Percentiles rank a stretch among this genome's conserved stretches.
phyloP scores from a whole-genome alignment of 2,888 invertebrate species.

The Spilosoma lubricipeda region DNA sequence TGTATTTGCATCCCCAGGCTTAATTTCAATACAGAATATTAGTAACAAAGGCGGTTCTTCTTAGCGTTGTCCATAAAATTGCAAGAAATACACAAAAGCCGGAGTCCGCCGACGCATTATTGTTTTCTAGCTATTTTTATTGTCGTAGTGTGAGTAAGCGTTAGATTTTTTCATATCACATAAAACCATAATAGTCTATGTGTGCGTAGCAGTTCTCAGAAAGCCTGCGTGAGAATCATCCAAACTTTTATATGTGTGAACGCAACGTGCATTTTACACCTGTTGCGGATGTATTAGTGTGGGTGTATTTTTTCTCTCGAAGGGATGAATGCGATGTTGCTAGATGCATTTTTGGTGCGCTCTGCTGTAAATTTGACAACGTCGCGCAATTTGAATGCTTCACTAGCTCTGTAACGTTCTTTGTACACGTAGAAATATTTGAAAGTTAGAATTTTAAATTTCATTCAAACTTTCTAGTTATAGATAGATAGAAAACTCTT shows the following conservation, averaged over 20 bases:
- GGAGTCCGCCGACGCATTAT: conserved; percentile 60
- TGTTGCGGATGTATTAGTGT: conserved; percentile 56
- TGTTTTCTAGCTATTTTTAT: conserved; percentile 59
- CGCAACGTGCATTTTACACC: conserved; percentile 64
- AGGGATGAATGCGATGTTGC: conserved; percentile 77
- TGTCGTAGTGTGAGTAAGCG: conserved; percentile 59
- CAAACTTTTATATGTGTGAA: conserved; percentile 52
- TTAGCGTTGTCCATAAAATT: conserved; percentile 42
- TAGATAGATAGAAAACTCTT: too few relatives aligned
- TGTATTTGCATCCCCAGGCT: not conserved
- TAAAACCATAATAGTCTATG: conserved; percentile 35
- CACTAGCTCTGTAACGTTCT: conserved; percentile 36
- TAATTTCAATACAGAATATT: not conserved
- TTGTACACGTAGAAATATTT: conserved; percentile 1
- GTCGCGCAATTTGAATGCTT: conserved; percentile 73
- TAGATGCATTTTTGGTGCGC: conserved; percentile 75
- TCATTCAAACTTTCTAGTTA: not conserved
- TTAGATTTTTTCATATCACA: conserved; percentile 67
- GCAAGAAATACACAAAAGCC: conserved; percentile 53
- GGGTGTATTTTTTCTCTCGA: conserved; percentile 51
- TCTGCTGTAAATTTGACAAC: conserved; percentile 79
- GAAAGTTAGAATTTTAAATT: not conserved
- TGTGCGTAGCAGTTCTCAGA: conserved; percentile 68
- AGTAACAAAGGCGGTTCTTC: conserved; percentile 7
- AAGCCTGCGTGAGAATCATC: conserved; percentile 55